A percentile compares a stretch with the other conserved stretches of the same genome.
Evolutionary conservation across 2,888 invertebrate species (phyloP).

Genomic region (Drosophila suboccidentalis): DNA sequence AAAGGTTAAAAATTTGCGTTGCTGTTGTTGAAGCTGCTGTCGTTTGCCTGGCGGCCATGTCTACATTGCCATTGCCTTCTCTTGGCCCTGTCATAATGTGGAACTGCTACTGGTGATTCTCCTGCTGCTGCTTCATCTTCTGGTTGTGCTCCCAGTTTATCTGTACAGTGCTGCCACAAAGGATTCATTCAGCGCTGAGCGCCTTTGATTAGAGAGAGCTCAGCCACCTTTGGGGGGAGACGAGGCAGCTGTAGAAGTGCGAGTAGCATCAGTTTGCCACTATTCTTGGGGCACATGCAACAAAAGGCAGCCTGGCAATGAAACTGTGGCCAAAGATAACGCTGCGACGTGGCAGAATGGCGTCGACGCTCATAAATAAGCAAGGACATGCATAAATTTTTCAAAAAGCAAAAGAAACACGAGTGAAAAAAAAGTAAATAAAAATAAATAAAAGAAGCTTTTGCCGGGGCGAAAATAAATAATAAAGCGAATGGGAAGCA

Average conservation of each 20-base stretch:
- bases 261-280: constrained; percentile 44
- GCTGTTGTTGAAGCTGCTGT: constrained; percentile 30
- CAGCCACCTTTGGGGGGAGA: constrained; percentile 70
- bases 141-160: constrained; percentile 63
- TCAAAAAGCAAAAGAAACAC: constrained; percentile 68
- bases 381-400: constrained; percentile 81
- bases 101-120: constrained; percentile 15
- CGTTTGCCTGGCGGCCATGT: constrained; percentile 72
- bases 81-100: constrained; percentile 52
- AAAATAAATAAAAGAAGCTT: constrained; percentile 62
- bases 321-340: constrained; percentile 81
- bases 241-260: constrained; percentile 15
- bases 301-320: constrained; percentile 76
- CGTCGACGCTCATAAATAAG: constrained; percentile 81
- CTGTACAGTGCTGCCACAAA: constrained; percentile 73
- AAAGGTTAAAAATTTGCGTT: constrained; percentile 21
- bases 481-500: constrained; percentile 51
- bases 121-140: neutral
- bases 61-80: constrained; percentile 78
- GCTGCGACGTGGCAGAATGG: constrained; percentile 43
- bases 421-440: constrained; percentile 26
- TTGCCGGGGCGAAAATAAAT: constrained; percentile 62
- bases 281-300: constrained; percentile 53
- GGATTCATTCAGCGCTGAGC: constrained; percentile 77
- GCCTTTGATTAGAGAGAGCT: constrained; percentile 80